These are phyloP conservation scores for Ursus arctos DNA, from an alignment of 2,113 vertebrate species.

Conservation along the genomic window DNA sequence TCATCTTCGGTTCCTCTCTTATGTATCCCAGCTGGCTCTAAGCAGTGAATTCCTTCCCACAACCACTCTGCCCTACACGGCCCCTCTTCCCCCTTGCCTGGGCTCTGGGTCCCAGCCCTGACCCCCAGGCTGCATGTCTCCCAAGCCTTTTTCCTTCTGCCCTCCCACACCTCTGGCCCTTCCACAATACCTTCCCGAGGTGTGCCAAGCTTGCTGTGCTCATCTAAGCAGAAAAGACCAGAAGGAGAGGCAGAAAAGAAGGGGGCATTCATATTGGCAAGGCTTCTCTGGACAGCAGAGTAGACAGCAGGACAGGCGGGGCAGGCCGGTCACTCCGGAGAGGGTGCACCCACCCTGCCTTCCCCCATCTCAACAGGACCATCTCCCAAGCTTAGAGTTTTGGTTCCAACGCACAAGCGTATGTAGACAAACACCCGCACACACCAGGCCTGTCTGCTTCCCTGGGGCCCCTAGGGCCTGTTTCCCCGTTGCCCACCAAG, in stretches of 20 bases:
- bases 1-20: neutral
- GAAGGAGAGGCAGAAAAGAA: neutral
- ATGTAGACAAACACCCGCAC: neutral
- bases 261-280: neutral
- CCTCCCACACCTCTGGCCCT: neutral
- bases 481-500: slow-evolving; percentile 42
- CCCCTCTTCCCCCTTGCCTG: neutral
- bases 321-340: neutral
- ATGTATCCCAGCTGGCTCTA: neutral
- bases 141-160: neutral
- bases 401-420: neutral
- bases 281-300: neutral
- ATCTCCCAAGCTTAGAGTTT: slow-evolving; percentile 24
- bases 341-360: neutral
- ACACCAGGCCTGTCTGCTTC: neutral
- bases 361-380: neutral
- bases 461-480: neutral
- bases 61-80: neutral
- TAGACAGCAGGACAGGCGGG: neutral
- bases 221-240: neutral
- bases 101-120: neutral
- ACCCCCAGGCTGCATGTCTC: neutral
- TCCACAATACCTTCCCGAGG: neutral
- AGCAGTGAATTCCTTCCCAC: neutral
- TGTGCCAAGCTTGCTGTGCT: neutral